Base-by-base conservation (phyloP, 2,113 vertebrate genomes). In the Pterophyllum scalare region DNA sequence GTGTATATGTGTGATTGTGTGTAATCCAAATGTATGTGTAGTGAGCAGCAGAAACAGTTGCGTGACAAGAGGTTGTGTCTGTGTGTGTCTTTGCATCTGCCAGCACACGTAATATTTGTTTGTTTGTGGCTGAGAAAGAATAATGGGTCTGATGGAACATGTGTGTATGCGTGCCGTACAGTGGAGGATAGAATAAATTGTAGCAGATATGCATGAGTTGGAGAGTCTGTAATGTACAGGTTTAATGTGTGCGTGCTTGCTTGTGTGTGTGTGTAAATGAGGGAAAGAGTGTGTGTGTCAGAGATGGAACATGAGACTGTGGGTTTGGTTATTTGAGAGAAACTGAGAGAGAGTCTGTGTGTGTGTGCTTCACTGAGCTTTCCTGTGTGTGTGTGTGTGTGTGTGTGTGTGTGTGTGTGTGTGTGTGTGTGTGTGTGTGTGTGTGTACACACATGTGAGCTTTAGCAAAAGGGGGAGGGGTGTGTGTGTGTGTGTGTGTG, bases 271-370 rank as follows among this genome's bases (percentile, higher is more conserved):
- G 64, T 82, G 72, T 80, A 22, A 52, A 49, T 74, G 67, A 49
- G 79, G 24, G 78, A 28, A 26, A 19, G 24, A 60, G 79, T 67
- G 85, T 72, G 88, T 89, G 86, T 92, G 88, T 90, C 54, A 81
- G 86, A 87, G 91, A 93, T 91, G 93, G 94, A 95, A 95, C 93
- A 94, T 94, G 93, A 94, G 91, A 95, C 92, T 93, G 93, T 94
- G 90, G 90, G 89, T 90, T 93, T 93, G 94, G 92, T 91, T 94
- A 93, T 94, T 91, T 91, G 92, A 89, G 92, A 85, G 91, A 89
- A 88, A 90, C 64, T 46, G 85, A 19, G 67, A 84, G 80, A 77
- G 80, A 58, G 83, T 0, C 77, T 35, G 89, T 90, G 92, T 87
- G 86, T 92, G 86, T 85, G 89, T 35, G 81, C 79, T 78, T 87